Base-by-base conservation (phyloP, 1,140 invertebrate species). In the Panulirus ornatus region DNA sequence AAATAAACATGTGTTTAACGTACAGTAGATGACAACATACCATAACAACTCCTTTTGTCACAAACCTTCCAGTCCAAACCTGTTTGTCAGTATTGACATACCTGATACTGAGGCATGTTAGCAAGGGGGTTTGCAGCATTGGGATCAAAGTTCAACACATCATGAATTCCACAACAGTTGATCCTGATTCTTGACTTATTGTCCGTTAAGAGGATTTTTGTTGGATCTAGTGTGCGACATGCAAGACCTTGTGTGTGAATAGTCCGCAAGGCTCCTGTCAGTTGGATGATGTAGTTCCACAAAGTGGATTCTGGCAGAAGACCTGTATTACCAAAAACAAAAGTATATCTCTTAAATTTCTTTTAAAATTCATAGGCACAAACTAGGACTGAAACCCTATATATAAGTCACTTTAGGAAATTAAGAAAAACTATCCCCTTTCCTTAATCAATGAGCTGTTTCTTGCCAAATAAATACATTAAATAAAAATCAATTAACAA, bases 221-320 rank as follows among this genome's bases (percentile, higher is more conserved):
- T 97, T 6, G 97, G 97, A 94, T 99, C 98, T 91, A 99, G 94
- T 92, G 96, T 96, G 92, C 97, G 95, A 91, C 93, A 95, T 22
- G 95, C 95, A 27, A 96, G 93, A 30, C 95, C 96, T 90, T 97
- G 96, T 82, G 97, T 96, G 94, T 99, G 99, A 92, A 99, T 97
- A 75, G 97, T 96, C 66, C 98, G 95, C 71, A 99, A 94, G 3
- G 98, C 98, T n/a, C 98, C 97, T 54, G 97, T 99, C 73, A 99
- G 94, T 94, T 99, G 98, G 78, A 99, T 98, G 38, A 99, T 96
- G 91, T 99, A 98, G 91, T 97, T 97, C 98, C 99, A 99, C 89
- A 99, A 96, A 63, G 97, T 95, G 87, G 96, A 96, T 94, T 99
- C 99, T 0, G 98, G 97, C 84, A 99, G 94, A 94, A 97, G 95